A percentile compares a stretch with the other conserved stretches of the same genome.
Evolutionary conservation across 2,797 vertebrate species (phyloP).

Genomic region (Scleropages formosus): DNA sequence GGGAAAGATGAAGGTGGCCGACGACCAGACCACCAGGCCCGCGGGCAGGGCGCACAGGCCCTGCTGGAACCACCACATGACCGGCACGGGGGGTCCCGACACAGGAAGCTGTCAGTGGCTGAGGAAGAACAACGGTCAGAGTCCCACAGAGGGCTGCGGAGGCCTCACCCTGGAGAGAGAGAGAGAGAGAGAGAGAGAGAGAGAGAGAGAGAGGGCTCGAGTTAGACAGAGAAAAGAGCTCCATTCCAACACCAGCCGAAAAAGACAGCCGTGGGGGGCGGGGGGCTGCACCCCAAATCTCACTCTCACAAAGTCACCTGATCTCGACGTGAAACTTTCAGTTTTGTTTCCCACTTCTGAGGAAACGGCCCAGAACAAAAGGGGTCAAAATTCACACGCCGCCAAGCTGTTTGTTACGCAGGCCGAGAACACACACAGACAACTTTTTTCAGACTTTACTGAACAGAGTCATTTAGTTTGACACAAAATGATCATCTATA

Average conservation of each 20-base stretch:
- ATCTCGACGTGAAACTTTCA: not conserved
- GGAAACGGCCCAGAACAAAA: too few species aligned
- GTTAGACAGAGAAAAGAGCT: too few species aligned
- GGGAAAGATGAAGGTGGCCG: conserved; percentile 79
- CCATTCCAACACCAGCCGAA: too few species aligned
- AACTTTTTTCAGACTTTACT: too few species aligned
- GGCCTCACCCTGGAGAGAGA: not conserved
- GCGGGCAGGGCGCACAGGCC: conserved; percentile 80
- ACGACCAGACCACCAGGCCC: conserved; percentile 80
- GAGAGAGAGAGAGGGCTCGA: not conserved
- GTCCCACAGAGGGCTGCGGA: not conserved
- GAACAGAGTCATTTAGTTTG: too few species aligned
- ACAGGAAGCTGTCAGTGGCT: not conserved
- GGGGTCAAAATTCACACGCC: not conserved
- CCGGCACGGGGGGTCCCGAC: not conserved
- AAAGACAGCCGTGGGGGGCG: too few species aligned
- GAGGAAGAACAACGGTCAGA: not conserved
- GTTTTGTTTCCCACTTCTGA: conserved; percentile 16
- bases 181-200: not conserved
- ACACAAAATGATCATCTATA: too few species aligned
- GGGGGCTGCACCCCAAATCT: too few species aligned
- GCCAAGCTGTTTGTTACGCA: too few species aligned
- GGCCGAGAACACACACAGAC: too few species aligned
- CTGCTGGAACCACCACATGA: conserved; percentile 95
- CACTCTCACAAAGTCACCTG: too few species aligned